Evolutionary conservation across 2,113 vertebrate genomes (phyloP).

Genomic region (Callipepla squamata): DNA sequence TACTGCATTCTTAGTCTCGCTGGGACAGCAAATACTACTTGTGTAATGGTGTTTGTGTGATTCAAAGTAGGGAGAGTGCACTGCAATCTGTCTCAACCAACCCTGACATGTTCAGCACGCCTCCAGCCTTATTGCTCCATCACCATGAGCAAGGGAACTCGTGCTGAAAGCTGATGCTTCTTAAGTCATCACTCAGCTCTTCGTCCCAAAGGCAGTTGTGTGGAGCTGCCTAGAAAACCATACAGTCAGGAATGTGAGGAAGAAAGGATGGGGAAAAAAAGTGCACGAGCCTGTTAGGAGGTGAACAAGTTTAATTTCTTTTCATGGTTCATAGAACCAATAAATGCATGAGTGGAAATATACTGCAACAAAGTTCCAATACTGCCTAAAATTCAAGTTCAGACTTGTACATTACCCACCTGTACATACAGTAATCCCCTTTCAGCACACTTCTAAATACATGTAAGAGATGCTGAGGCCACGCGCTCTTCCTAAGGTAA

Average conservation of each 20-base stretch:
- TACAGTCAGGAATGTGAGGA: accelerated
- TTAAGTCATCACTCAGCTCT: neutral
- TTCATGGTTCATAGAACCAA: slow-evolving; percentile 82
- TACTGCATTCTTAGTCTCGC: neutral
- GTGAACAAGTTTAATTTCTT: slow-evolving; percentile 77
- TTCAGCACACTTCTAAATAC: neutral
- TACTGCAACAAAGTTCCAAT: slow-evolving; percentile 63
- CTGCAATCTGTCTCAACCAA: neutral
- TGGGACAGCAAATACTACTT: neutral
- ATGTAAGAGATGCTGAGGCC: neutral
- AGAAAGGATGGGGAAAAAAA: neutral
- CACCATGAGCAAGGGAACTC: accelerated
- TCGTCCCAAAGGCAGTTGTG: neutral
- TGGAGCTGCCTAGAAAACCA: neutral
- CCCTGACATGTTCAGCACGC: accelerated
- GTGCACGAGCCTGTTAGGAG: neutral
- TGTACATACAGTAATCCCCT: neutral
- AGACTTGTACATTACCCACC: neutral
- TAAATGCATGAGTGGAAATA: slow-evolving; percentile 66
- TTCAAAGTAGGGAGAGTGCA: neutral
- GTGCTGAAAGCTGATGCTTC: neutral
- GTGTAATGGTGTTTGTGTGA: neutral
- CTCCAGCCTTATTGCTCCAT: neutral
- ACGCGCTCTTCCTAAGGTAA: neutral
- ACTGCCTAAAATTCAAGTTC: slow-evolving; percentile 62